A percentile compares a stretch with the other conserved stretches of the same genome.
These are phyloP conservation scores for Sinhomidia bicolor DNA, from an alignment of 2,888 invertebrate species.

Conservation along the genomic window DNA sequence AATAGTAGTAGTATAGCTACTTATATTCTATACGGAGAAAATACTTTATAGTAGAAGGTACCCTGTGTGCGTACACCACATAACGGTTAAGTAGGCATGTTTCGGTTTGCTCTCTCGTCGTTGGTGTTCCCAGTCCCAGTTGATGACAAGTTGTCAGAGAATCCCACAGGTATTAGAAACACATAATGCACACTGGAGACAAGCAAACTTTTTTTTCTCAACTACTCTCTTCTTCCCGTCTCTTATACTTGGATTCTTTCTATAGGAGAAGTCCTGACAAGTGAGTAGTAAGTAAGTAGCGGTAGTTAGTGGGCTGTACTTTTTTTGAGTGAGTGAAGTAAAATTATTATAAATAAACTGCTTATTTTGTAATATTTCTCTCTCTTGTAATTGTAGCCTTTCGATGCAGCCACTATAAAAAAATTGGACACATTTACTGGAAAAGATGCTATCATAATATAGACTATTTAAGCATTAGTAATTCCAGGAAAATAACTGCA, in stretches of 20 bases:
- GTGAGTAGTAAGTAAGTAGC: too few relatives aligned
- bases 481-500: background rate
- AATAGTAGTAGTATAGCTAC: background rate
- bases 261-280: background rate
- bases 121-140: constrained; percentile 27
- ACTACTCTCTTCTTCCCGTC: too few relatives aligned
- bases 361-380: background rate
- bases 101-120: background rate
- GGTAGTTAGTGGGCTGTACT: background rate
- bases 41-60: background rate
- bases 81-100: background rate
- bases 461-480: background rate
- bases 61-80: background rate
- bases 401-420: background rate
- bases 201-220: constrained; percentile 7
- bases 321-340: background rate
- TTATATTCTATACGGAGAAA: background rate
- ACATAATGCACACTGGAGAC: background rate
- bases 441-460: background rate
- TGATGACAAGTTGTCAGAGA: constrained; percentile 54
- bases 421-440: background rate
- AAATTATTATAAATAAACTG: background rate
- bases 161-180: constrained; percentile 51
- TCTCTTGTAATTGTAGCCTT: background rate
- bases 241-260: background rate